Evolutionary conservation across 2,797 vertebrate genomes (phyloP).

Genomic region (Catharus ustulatus): DNA sequence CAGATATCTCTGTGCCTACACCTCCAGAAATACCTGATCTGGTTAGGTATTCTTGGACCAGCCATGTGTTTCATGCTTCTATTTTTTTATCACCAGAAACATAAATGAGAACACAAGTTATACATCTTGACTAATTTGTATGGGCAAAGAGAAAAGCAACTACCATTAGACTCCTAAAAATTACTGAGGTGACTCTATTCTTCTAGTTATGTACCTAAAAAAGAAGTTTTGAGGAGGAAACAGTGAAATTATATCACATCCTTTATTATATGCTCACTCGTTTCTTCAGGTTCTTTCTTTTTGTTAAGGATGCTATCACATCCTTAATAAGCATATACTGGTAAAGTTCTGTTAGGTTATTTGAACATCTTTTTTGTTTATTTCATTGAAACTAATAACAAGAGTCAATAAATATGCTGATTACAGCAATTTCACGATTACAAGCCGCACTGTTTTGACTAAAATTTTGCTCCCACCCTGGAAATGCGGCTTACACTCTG

Average conservation of each 20-base stretch:
- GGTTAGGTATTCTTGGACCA: not conserved
- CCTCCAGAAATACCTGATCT: not conserved
- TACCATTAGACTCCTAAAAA: not conserved
- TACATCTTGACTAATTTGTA: not conserved
- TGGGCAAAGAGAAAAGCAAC: not conserved
- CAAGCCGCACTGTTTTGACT: no score
- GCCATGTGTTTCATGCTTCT: accelerated
- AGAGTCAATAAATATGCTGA: not conserved
- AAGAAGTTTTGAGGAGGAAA: not conserved
- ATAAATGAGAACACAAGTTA: not conserved
- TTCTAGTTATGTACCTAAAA: not conserved
- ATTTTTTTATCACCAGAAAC: not conserved
- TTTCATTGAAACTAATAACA: not conserved
- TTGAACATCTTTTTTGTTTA: not conserved
- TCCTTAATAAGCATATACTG: not conserved
- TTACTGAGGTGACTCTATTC: not conserved
- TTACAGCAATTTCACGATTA: not conserved
- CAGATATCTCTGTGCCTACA: not conserved
- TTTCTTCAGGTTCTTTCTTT: not conserved
- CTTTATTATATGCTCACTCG: not conserved
- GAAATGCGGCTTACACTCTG: no score
- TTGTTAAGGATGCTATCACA: not conserved
- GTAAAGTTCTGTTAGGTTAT: not conserved
- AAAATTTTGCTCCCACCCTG: no score
- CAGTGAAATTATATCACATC: not conserved